Evolutionary conservation across 2,797 vertebrate species (phyloP).

Genomic region (Sphaeramia orbicularis): DNA sequence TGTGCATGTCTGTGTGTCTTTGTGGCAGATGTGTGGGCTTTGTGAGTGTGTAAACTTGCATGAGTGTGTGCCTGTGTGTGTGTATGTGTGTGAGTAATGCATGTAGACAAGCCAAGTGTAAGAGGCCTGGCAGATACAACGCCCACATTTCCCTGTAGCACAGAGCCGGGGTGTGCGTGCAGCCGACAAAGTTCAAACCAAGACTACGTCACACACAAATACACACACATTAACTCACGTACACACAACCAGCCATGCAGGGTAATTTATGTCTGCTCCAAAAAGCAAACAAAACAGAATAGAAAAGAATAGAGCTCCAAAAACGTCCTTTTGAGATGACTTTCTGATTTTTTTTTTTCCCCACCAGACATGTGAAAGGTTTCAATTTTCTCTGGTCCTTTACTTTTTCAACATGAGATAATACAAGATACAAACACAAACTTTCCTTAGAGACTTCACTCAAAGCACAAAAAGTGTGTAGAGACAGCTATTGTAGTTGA

Average conservation of each 20-base stretch:
- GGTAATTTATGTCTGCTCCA: constrained; percentile 78
- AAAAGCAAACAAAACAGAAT: constrained; percentile 76
- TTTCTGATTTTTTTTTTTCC: constrained; percentile 31
- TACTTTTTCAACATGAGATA: not conserved
- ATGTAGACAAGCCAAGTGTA: constrained; percentile 83
- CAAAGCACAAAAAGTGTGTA: not conserved
- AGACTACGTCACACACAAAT: constrained; percentile 67
- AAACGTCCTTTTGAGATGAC: constrained; percentile 31
- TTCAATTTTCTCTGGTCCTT: not conserved
- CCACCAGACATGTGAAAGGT: not conserved
- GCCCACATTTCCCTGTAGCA: constrained; percentile 79
- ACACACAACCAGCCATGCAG: constrained; percentile 74
- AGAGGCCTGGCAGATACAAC: constrained; percentile 82
- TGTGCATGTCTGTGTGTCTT: constrained; percentile 21
- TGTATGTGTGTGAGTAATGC: constrained; percentile 73
- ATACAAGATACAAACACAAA: not conserved
- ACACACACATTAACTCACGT: constrained; percentile 25
- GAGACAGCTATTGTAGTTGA: not conserved
- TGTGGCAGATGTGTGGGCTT: constrained; percentile 6
- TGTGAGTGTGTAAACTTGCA: constrained; percentile 3
- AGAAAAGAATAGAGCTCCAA: constrained; percentile 35
- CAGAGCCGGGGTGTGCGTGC: constrained; percentile 73
- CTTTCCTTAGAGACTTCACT: constrained; percentile 2
- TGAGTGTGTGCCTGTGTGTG: constrained; percentile 36
- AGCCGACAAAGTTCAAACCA: constrained; percentile 75